Percentiles rank a stretch among this genome's conserved stretches.
Evolutionary conservation across 2,888 invertebrate genomes (phyloP).

Genomic region (Subacronicta megacephala): DNA sequence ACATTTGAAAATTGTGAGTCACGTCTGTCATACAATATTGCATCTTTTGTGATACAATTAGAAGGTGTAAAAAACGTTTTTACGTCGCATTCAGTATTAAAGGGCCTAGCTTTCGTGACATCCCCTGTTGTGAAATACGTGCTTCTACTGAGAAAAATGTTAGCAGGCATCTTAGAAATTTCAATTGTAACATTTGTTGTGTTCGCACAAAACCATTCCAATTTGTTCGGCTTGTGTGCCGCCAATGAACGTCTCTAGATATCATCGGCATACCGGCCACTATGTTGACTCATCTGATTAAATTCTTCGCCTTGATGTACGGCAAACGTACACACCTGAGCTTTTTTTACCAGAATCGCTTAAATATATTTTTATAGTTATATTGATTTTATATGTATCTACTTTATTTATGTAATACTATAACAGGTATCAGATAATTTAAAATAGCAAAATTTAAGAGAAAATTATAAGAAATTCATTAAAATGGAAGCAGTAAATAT

Average conservation of each 20-base stretch:
- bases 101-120: slow-evolving; percentile 67
- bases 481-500: slow-evolving; percentile 43
- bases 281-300: slow-evolving; percentile 83
- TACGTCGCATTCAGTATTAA: slow-evolving; percentile 70
- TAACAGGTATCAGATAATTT: slow-evolving; percentile 31
- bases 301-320: slow-evolving; percentile 81
- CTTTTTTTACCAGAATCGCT: slow-evolving; percentile 70
- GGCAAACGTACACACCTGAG: slow-evolving; percentile 64
- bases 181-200: slow-evolving; percentile 86
- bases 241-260: slow-evolving; percentile 80
- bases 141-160: slow-evolving; percentile 84
- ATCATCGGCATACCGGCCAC: slow-evolving; percentile 82
- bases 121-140: slow-evolving; percentile 81
- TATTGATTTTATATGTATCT: slow-evolving; percentile 36
- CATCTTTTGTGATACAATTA: slow-evolving; percentile 77
- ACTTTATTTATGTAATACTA: slow-evolving; percentile 48
- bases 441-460: slow-evolving; percentile 39
- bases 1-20: slow-evolving; percentile 61
- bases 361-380: slow-evolving; percentile 40
- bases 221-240: slow-evolving; percentile 81
- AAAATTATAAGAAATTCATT: slow-evolving; percentile 49
- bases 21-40: slow-evolving; percentile 68
- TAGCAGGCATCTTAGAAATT: slow-evolving; percentile 85
- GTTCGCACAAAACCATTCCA: slow-evolving; percentile 77
- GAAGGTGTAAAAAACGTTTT: slow-evolving; percentile 68